phyloP scores from a whole-genome alignment of 2,888 invertebrate species.

The Calliphora vomitoria region DNA sequence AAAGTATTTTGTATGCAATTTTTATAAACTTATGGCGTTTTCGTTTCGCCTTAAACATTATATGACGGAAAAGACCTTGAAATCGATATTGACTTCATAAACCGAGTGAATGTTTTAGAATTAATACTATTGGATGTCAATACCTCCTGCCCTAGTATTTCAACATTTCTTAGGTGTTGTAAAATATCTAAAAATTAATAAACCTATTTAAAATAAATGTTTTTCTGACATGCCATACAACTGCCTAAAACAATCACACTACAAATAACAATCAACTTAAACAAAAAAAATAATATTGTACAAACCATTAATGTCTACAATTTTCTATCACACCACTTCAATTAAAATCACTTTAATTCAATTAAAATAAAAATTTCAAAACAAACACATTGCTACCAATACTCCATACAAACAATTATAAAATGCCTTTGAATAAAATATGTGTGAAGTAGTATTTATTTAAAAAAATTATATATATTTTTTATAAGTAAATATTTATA shows the following conservation, averaged over 20 bases:
- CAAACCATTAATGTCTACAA: neutral
- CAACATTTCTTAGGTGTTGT: neutral
- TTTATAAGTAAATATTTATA: slow-evolving; percentile 31
- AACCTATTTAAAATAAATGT: neutral
- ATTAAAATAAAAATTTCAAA: slow-evolving; percentile 38
- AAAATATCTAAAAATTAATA: neutral
- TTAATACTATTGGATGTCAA: too few species aligned
- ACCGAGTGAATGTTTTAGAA: too few species aligned
- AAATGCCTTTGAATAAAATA: neutral
- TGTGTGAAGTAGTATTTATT: neutral
- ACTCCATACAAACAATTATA: neutral
- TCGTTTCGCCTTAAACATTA: too few species aligned
- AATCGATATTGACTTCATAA: too few species aligned
- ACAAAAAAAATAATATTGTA: neutral
- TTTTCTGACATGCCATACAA: slow-evolving; percentile 7
- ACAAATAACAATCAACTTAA: neutral
- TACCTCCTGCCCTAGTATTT: neutral
- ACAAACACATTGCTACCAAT: neutral
- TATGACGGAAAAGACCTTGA: too few species aligned
- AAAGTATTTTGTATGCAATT: too few species aligned
- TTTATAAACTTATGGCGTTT: too few species aligned
- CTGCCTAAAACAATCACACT: neutral
- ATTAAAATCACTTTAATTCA: slow-evolving; percentile 64
- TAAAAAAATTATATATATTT: slow-evolving; percentile 12
- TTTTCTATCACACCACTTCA: slow-evolving; percentile 37